These are phyloP conservation scores for Emmelina monodactyla DNA, from an alignment of 2,888 invertebrate genomes.

Conservation along the genomic window DNA sequence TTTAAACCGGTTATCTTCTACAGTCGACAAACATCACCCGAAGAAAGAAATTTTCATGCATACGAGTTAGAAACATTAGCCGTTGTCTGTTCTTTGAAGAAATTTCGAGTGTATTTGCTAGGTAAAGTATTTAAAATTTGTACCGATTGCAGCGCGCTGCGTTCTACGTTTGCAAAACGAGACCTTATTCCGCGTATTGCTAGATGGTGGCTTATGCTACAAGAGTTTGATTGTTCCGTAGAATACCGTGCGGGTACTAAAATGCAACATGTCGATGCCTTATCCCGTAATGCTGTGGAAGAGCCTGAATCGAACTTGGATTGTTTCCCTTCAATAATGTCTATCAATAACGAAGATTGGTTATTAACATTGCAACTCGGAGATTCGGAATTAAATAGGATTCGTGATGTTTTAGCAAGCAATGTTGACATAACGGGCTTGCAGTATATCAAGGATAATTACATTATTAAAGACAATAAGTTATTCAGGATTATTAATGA, in stretches of 20 bases:
- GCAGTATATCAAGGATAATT: too few relatives aligned
- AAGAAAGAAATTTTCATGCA: neutral
- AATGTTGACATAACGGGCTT: too few relatives aligned
- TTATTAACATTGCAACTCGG: neutral
- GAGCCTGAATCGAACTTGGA: neutral
- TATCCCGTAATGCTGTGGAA: neutral
- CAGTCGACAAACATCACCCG: neutral
- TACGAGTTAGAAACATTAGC: neutral
- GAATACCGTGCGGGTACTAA: neutral
- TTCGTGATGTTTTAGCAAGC: neutral
- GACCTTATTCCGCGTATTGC: neutral
- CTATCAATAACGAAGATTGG: neutral
- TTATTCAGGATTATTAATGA: too few relatives aligned
- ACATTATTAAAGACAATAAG: too few relatives aligned
- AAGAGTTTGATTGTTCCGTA: neutral
- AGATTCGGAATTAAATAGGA: neutral
- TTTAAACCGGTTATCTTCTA: neutral
- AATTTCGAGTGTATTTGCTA: neutral
- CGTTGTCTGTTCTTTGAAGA: neutral
- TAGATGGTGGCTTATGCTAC: neutral
- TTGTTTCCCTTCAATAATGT: neutral
- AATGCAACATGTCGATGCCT: neutral
- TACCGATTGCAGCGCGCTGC: neutral
- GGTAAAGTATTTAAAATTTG: neutral
- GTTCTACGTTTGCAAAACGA: neutral